These are phyloP conservation scores for Cephalopholis sonnerati DNA, from an alignment of 2,113 vertebrate species.

Conservation along the genomic window DNA sequence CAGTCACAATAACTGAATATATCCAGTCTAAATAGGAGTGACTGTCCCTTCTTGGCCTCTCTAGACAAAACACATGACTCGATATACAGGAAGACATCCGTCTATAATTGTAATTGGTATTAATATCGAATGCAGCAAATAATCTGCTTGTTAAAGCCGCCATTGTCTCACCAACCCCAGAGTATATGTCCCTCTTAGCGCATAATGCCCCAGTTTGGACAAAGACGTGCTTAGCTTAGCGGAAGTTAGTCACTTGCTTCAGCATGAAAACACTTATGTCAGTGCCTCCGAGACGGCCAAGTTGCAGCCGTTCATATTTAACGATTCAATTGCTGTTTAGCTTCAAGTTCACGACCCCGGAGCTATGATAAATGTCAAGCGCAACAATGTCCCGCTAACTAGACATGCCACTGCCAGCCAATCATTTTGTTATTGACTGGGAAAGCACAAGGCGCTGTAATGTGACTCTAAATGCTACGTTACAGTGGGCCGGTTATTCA, in stretches of 20 bases:
- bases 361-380: conserved; percentile 85
- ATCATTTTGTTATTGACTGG: conserved; percentile 77
- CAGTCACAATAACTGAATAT: conserved; percentile 3
- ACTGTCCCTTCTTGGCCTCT: conserved; percentile 40
- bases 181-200: conserved; percentile 61
- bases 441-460: conserved; percentile 67
- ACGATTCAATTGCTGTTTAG: conserved; percentile 75
- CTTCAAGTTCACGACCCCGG: conserved; percentile 75
- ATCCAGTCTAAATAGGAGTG: conserved; percentile 43
- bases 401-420: conserved; percentile 75
- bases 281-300: conserved; percentile 64
- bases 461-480: conserved; percentile 69
- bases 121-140: conserved; percentile 68
- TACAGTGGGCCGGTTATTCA: conserved; percentile 49
- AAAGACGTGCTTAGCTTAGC: conserved; percentile 73
- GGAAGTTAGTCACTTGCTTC: conserved; percentile 78
- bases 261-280: conserved; percentile 81
- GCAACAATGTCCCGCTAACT: conserved; percentile 75
- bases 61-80: conserved; percentile 57
- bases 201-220: conserved; percentile 76
- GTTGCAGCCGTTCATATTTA: conserved; percentile 72
- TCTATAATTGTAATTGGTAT: conserved; percentile 59
- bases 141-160: conserved; percentile 66
- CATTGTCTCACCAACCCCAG: conserved; percentile 54
- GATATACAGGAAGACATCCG: conserved; percentile 56